phyloP scores from a whole-genome alignment of 2,888 invertebrate species.

The Pheosia tremula region DNA sequence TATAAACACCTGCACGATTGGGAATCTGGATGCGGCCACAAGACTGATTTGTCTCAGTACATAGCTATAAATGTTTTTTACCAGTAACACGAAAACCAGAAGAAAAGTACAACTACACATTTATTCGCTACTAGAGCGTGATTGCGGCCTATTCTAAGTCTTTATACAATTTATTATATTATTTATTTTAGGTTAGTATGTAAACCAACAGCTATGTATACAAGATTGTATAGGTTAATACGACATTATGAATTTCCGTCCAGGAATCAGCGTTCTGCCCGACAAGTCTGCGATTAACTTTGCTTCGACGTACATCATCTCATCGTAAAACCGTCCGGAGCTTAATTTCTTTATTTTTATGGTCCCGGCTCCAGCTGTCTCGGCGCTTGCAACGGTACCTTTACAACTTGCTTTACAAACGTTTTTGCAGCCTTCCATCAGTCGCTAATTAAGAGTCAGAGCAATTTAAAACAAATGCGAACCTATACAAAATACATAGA shows the following conservation, averaged over 20 bases:
- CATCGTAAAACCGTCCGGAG: conserved; percentile 19
- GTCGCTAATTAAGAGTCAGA: not conserved
- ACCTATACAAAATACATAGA: not conserved
- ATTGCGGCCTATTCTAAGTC: too few species aligned
- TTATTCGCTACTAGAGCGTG: too few species aligned
- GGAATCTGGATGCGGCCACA: too few species aligned
- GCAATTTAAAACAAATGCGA: not conserved
- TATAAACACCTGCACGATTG: too few species aligned
- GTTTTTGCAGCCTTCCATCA: not conserved
- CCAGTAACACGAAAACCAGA: too few species aligned
- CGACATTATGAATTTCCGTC: not conserved
- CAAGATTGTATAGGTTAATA: too few species aligned
- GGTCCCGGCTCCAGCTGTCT: conserved; percentile 32
- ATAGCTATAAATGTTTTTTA: too few species aligned
- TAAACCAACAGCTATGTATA: too few species aligned
- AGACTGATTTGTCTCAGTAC: too few species aligned
- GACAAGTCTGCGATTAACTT: not conserved
- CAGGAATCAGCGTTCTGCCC: not conserved
- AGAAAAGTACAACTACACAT: too few species aligned
- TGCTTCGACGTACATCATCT: conserved; percentile 8
- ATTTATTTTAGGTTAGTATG: too few species aligned
- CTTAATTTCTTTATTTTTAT: conserved; percentile 37
- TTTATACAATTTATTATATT: too few species aligned
- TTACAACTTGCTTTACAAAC: conserved; percentile 8
- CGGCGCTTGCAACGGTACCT: conserved; percentile 39